Base-by-base conservation (phyloP, 1,140 invertebrate genomes). In the Brachionus calyciflorus region DNA sequence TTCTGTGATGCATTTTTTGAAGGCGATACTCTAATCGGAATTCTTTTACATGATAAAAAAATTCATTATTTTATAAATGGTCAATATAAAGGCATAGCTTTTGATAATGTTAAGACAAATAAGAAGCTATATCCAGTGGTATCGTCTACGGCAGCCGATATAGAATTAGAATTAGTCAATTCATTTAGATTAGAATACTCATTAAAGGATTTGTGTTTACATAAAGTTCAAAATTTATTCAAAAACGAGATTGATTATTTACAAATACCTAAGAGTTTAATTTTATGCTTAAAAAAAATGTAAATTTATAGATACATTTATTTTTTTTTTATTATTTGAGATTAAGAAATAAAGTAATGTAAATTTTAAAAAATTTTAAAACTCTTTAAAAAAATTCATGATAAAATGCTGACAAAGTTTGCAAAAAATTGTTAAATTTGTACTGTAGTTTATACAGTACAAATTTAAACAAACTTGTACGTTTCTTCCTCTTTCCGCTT, bases 11-110 rank as follows among this genome's bases (percentile, higher is more conserved):
- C 89, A 0, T 91, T 91, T 82, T 84, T 86, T 68, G 90, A 91
- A 79, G 90, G 91, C 79, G 85, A 89, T 79, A 82, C 89, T 21
- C 88, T 84, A 9, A 86, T 91, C 6, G 90, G 90, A 1, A 65
- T 87, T 19, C 83, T 91, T 6, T 91, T 90, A 26, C 41, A 51
- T 28, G 82, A 88, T 40, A 84, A 87, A 33, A 90, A 90, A 0
- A 80, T 91, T n/a, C 89, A 89, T 1, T 91, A 88, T 82, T 91
- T 88, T 80, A 91, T 91, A 83, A 89, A 91, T 80, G 89, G 89
- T 37, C 83, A 86, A 76, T 87, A 85, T 81, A 84, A 91, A 30
- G 90, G 88, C 2, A 81, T 87, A n/a, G 87, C 86, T n/a, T 88
- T 88, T 80, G 81, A 79, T 10, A 65, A 65, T 65, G 60, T 65